These are phyloP conservation scores for Tetrao urogallus DNA, from an alignment of 2,113 vertebrate genomes.

Conservation along the genomic window DNA sequence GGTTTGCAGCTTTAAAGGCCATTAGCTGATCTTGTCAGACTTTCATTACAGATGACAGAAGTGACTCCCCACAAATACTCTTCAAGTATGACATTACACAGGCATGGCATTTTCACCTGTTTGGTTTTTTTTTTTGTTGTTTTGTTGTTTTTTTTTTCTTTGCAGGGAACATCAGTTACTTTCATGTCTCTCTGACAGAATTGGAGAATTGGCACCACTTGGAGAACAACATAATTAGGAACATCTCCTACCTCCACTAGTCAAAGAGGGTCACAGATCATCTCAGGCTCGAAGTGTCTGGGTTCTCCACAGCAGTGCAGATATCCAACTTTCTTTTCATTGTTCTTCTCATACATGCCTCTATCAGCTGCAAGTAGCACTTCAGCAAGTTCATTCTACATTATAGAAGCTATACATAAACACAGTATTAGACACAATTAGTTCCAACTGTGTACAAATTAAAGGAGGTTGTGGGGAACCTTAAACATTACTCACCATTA, in stretches of 20 bases:
- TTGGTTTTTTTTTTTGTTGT: neutral
- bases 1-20: neutral
- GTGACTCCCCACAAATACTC: neutral
- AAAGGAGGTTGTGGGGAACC: neutral
- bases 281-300: neutral
- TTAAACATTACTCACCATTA: neutral
- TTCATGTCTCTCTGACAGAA: neutral
- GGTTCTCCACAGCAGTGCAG: rapidly evolving
- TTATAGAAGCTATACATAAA: neutral
- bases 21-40: neutral
- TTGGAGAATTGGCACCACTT: neutral
- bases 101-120: neutral
- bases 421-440: neutral
- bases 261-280: neutral
- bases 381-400: neutral
- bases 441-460: neutral
- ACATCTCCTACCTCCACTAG: neutral
- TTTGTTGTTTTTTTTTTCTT: too few relatives aligned
- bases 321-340: neutral
- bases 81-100: neutral
- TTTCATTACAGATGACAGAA: neutral
- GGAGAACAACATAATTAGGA: neutral
- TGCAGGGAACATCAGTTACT: neutral
- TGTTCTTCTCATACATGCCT: neutral
- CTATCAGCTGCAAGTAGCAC: rapidly evolving